Evolutionary conservation across 2,888 invertebrate genomes (phyloP), one percentile per base, ranked within the genome.

Genomic region (Cosmopolites sordidus): DNA sequence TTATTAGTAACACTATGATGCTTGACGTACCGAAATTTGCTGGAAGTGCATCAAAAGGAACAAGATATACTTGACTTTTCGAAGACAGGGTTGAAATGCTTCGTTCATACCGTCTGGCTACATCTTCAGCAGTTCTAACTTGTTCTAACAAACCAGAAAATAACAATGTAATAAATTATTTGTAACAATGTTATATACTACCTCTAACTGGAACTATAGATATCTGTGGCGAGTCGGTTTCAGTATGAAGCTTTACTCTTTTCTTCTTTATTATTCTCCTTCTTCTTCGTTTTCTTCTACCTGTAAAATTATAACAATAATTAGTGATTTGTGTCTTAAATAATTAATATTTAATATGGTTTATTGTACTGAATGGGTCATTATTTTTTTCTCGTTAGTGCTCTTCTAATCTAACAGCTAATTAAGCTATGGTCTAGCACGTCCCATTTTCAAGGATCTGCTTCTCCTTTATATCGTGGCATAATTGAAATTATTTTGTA

Each of bases 21-120:
- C 3, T 39, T 2, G n/a, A 50, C 57, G 53, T 48, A 57, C 57
- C 57, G 40, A 57, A 57, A 30, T 57, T 29, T 15, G 53, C 47
- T 16, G 57, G 57, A 43, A 57, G 54, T 9, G 46, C 57, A 15
- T 14, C 22, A 45, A 57, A 57, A n/a, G 57, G 57, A 29, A 57
- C 54, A 14, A 57, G 46, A 40, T 54, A 57, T 8, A 57, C 18
- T 51, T 57, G 57, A 18, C 41, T 51, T 44, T 57, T 57, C 6
- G 47, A 37, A 9, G 57, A 57, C 12, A 51, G 30, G 16, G 17
- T 37, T 5, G 57, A 57, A 15, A 54, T 48, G 29, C 57, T 54
- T 48, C 57, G 53, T 44, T 57, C 48, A 42, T 57, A 57, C 38
- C 57, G 44, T 29, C 44, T 18, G 8, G 54, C 33, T 14, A 57